Percentiles rank a stretch among this genome's conserved stretches.
phyloP scores from a whole-genome alignment of 2,113 vertebrate genomes.

The Semicossyphus pulcher region DNA sequence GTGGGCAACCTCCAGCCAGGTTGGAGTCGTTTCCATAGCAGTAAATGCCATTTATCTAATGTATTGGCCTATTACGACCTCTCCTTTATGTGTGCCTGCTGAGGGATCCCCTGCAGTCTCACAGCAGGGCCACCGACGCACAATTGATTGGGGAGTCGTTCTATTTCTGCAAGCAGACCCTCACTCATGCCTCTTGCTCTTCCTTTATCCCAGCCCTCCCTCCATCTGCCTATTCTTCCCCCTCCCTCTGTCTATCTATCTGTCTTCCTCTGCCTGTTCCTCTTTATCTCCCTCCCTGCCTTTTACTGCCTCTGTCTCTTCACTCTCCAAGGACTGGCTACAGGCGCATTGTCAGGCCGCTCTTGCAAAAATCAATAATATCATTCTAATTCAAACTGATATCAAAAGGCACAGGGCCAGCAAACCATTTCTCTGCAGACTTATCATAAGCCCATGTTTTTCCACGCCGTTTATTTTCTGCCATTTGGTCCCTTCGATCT shows the following conservation, averaged over 20 bases:
- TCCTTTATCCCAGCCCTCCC: constrained; percentile 35
- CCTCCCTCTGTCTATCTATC: constrained; percentile 24
- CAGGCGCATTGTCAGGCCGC: constrained; percentile 66
- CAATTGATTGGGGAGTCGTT: constrained; percentile 78
- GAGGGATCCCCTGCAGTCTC: constrained; percentile 75
- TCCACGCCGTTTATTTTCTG: constrained; percentile 60
- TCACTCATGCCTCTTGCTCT: constrained; percentile 58
- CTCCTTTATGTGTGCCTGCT: constrained; percentile 72
- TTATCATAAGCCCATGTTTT: constrained; percentile 71
- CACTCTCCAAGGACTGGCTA: constrained; percentile 55
- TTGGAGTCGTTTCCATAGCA: constrained; percentile 79
- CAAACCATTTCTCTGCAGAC: constrained; percentile 64
- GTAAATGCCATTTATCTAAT: constrained; percentile 81
- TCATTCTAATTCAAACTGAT: constrained; percentile 78
- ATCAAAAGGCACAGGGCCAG: constrained; percentile 74
- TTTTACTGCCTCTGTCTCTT: constrained; percentile 49
- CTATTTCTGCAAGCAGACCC: constrained; percentile 78
- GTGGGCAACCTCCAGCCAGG: constrained; percentile 77
- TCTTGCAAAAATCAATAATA: constrained; percentile 74
- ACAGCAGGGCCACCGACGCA: constrained; percentile 64
- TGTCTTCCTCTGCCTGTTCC: constrained; percentile 31
- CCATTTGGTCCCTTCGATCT: constrained; percentile 63
- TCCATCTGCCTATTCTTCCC: constrained; percentile 38
- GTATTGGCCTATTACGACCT: constrained; percentile 78
- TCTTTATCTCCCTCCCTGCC: constrained; percentile 40